phyloP scores from a whole-genome alignment of 2,113 vertebrate genomes.

The Ctenodactylus gundi region DNA sequence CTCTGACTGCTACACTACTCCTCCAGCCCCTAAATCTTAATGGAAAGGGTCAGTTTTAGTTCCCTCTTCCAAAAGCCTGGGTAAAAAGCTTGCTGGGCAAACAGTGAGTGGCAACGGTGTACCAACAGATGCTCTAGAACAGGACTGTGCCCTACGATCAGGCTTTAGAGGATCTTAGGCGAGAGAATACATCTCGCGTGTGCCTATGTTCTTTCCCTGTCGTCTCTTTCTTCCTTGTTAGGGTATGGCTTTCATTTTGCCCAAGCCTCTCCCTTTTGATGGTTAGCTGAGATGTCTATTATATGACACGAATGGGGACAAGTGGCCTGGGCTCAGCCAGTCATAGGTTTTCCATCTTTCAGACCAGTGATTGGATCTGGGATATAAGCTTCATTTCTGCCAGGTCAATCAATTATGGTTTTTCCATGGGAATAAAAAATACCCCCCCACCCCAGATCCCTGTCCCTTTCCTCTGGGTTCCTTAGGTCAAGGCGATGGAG shows the following conservation, averaged over 20 bases:
- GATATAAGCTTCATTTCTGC: background rate
- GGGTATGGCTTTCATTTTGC: background rate
- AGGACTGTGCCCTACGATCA: background rate
- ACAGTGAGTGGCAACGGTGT: background rate
- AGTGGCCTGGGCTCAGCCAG: background rate
- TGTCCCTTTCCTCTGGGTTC: background rate
- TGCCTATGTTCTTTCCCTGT: background rate
- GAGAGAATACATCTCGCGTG: too few relatives aligned
- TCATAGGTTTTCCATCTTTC: background rate
- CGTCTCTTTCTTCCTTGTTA: background rate
- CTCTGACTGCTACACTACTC: too few relatives aligned
- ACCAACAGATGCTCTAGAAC: background rate
- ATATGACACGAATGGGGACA: background rate
- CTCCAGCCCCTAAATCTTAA: too few relatives aligned
- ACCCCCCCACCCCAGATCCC: too few relatives aligned
- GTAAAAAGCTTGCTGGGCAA: background rate
- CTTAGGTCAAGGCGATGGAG: background rate
- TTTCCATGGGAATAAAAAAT: too few relatives aligned
- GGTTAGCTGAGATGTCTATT: background rate
- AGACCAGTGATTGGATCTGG: background rate
- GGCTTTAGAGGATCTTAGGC: background rate
- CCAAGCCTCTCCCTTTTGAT: background rate
- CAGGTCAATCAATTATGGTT: background rate
- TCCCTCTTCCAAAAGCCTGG: background rate
- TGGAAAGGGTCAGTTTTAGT: background rate